Conservation (phyloP, 1,140 invertebrate species). For the Scaptodrosophila lebanonensis region DNA sequence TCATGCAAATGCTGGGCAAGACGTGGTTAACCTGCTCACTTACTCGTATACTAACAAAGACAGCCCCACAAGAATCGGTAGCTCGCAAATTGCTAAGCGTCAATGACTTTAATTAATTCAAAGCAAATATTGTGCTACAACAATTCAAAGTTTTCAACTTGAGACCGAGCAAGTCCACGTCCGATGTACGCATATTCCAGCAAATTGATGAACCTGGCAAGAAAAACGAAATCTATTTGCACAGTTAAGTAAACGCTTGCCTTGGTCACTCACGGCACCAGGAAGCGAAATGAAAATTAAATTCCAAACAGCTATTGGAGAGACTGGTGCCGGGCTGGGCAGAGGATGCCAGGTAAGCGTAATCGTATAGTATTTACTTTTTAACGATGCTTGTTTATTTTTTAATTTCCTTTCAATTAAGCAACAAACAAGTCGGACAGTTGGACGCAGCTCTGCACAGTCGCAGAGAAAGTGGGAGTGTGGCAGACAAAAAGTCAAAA, state of each 20-base stretch:
- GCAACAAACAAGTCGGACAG: conserved; percentile 62
- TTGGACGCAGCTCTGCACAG: too few species aligned
- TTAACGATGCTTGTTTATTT: conserved; percentile 69
- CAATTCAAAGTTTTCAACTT: conserved; percentile 30
- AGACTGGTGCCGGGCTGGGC: conserved; percentile 6
- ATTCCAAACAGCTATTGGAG: conserved; percentile 65
- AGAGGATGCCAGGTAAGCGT: conserved; percentile 56
- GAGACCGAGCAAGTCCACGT: conserved; percentile 36
- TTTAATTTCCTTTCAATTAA: conserved; percentile 75
- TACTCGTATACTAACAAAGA: too few species aligned
- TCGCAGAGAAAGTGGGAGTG: not conserved
- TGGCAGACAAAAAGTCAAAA: not conserved
- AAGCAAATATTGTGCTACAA: conserved; percentile 55
- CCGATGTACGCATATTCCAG: too few species aligned
- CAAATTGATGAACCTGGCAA: conserved; percentile 51
- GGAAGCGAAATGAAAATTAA: conserved; percentile 62
- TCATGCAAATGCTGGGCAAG: too few species aligned
- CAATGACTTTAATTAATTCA: conserved; percentile 69
- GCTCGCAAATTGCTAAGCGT: conserved; percentile 48
- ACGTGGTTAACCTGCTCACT: too few species aligned
- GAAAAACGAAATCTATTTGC: conserved; percentile 61
- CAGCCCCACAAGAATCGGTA: too few species aligned
- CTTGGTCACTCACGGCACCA: too few species aligned
- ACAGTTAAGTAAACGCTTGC: conserved; percentile 31
- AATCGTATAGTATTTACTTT: conserved; percentile 69